Evolutionary conservation across 2,888 invertebrate species (phyloP).

Genomic region (Ferrisia virgata): DNA sequence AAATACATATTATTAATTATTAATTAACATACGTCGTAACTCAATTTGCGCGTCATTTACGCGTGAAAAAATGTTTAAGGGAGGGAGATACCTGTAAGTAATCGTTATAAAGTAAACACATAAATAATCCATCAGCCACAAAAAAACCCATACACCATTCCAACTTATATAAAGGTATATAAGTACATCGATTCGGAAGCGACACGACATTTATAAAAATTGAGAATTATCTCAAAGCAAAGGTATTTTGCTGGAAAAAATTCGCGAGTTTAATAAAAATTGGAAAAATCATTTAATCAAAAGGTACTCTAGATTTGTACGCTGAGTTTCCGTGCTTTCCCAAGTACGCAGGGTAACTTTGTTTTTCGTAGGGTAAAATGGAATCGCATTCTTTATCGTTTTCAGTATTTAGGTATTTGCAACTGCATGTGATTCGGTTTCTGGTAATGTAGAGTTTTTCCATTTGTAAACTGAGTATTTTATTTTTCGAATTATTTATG

Average conservation of each 20-base stretch:
- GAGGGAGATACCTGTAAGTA: background rate
- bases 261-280: background rate
- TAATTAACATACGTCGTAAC: background rate
- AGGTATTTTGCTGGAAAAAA: background rate
- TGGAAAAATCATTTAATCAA: background rate
- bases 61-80: background rate
- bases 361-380: conserved; percentile 27
- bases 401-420: background rate
- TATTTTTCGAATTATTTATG: background rate
- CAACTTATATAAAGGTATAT: background rate
- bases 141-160: background rate
- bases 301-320: background rate
- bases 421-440: background rate
- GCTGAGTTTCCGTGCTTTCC: conserved; percentile 22
- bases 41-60: conserved; percentile 9
- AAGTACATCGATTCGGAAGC: conserved; percentile 10
- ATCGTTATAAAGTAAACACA: background rate
- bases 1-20: too few relatives aligned
- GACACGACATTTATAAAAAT: background rate
- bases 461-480: background rate
- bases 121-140: background rate
- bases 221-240: conserved; percentile 4
- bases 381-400: background rate
- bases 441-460: conserved; percentile 15
- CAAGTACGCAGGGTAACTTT: conserved; percentile 25